These are phyloP conservation scores for Cerastis rubricosa DNA, from an alignment of 2,888 invertebrate species.

Conservation along the genomic window DNA sequence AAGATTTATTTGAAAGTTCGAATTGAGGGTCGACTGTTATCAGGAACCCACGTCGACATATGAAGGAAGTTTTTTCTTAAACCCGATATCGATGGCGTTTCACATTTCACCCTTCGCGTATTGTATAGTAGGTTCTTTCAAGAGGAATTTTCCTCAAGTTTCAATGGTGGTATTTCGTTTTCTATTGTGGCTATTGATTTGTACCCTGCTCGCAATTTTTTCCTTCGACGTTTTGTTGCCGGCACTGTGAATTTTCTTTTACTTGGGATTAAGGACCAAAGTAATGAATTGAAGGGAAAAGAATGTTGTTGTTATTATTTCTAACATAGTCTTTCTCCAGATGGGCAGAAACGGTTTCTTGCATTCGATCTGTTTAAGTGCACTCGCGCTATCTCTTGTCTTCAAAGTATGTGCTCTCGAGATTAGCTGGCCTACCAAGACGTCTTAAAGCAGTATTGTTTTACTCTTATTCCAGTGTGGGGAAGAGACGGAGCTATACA, in stretches of 20 bases:
- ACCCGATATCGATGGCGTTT: constrained; percentile 36
- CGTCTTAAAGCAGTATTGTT: too few relatives aligned
- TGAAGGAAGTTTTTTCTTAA: constrained; percentile 44
- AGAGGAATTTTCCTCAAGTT: constrained; percentile 33
- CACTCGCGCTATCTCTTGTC: neutral
- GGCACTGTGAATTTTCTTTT: neutral
- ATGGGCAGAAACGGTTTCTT: neutral
- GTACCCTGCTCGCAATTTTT: constrained; percentile 10
- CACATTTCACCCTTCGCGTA: constrained; percentile 40
- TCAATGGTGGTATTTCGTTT: constrained; percentile 28
- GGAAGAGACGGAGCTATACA: too few relatives aligned
- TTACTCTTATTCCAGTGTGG: too few relatives aligned
- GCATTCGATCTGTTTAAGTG: neutral
- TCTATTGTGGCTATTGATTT: constrained; percentile 45
- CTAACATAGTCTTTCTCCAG: neutral
- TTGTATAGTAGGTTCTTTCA: constrained; percentile 15
- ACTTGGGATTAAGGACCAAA: neutral
- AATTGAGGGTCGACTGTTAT: constrained; percentile 64
- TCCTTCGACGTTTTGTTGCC: neutral
- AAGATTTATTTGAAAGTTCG: constrained; percentile 69
- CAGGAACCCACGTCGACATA: constrained; percentile 47
- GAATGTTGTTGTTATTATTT: neutral
- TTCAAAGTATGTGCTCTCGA: neutral
- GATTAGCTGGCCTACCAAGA: too few relatives aligned
- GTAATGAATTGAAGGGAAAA: neutral